Evolutionary conservation across 2,113 vertebrate species (phyloP).

Genomic region (Galbula dea): DNA sequence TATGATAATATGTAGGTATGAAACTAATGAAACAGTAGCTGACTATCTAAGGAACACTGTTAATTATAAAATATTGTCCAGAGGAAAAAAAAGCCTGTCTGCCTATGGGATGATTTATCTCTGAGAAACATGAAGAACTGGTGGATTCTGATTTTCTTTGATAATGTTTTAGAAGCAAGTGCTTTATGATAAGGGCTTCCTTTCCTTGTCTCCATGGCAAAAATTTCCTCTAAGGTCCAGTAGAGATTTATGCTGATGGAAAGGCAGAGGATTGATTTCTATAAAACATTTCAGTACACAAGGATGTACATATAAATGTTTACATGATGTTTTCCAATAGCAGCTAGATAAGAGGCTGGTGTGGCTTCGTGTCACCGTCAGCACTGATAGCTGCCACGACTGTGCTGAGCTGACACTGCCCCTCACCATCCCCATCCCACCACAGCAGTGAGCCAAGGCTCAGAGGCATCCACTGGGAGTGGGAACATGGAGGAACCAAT

Average conservation of each 20-base stretch:
- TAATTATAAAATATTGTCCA: not conserved
- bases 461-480: not conserved
- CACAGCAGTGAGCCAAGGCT: fast-evolving
- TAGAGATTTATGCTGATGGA: not conserved
- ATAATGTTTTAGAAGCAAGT: not conserved
- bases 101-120: not conserved
- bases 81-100: not conserved
- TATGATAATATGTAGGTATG: not conserved
- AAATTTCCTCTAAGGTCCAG: not conserved
- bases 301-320: not conserved
- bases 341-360: not conserved
- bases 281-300: not conserved
- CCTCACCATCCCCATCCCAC: fast-evolving
- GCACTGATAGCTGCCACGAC: not conserved
- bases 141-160: not conserved
- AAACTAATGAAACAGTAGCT: not conserved
- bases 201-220: not conserved
- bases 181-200: not conserved
- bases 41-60: not conserved
- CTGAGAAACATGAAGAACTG: not conserved
- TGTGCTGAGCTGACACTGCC: not conserved
- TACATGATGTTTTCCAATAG: not conserved
- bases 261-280: not conserved
- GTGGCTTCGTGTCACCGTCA: not conserved
- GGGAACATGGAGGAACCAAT: not conserved